These are phyloP conservation scores for Agrenia bidenticulata DNA, from an alignment of 2,888 invertebrate species.

Conservation along the genomic window DNA sequence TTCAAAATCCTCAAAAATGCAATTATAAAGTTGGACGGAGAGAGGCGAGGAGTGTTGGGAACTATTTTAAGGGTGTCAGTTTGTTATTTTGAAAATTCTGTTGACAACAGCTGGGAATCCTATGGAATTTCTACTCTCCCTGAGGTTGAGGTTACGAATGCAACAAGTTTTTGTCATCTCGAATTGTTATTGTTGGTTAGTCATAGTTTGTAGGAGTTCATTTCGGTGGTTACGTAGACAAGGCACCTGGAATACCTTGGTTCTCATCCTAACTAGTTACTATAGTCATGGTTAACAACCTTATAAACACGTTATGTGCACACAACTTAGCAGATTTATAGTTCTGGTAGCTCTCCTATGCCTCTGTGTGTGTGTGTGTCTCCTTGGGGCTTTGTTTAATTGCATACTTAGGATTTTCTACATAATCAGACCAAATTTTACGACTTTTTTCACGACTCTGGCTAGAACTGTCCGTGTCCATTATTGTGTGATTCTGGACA, in stretches of 20 bases:
- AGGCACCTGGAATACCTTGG: no score
- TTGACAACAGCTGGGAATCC: constrained; percentile 22
- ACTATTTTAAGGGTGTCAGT: constrained; percentile 23
- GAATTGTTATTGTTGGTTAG: background rate
- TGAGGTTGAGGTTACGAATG: constrained; percentile 6
- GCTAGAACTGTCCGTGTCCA: background rate
- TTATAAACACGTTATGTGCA: no score
- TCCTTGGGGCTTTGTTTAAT: background rate
- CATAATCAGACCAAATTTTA: constrained; percentile 9
- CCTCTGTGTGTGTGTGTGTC: no score
- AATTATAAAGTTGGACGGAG: background rate
- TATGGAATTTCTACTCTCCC: background rate
- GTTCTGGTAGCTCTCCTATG: no score
- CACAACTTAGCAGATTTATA: no score
- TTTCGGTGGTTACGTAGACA: no score
- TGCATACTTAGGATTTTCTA: constrained; percentile 6
- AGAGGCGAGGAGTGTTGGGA: background rate
- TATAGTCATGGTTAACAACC: no score
- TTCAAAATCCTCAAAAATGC: no score
- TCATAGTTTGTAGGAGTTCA: no score
- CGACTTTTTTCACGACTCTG: background rate
- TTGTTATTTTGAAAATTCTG: constrained; percentile 15
- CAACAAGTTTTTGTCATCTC: constrained; percentile 4
- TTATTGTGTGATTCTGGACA: background rate
- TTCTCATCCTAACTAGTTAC: no score